phyloP scores from a whole-genome alignment of 2,797 vertebrate genomes.

The Myotis myotis region DNA sequence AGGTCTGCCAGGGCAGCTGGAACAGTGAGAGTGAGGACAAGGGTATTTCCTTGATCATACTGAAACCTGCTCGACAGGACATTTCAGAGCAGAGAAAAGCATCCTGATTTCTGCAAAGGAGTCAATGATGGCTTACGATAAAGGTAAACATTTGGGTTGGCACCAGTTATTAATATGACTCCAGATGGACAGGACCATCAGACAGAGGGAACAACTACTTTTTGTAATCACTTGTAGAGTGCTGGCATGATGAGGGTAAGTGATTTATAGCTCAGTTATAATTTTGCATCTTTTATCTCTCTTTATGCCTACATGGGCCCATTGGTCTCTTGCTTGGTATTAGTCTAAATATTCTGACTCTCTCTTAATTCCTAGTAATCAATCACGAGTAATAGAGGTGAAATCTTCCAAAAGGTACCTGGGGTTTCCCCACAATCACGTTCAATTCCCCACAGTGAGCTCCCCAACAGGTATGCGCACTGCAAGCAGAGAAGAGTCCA shows the following conservation, averaged over 20 bases:
- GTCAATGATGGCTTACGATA: conserved; percentile 20
- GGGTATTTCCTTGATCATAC: conserved; percentile 64
- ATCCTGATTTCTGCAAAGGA: conserved; percentile 53
- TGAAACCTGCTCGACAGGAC: conserved; percentile 43
- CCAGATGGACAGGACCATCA: neutral
- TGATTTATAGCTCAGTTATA: neutral
- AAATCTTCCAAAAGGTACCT: neutral
- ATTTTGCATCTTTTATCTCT: neutral
- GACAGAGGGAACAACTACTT: neutral
- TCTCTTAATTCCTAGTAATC: neutral
- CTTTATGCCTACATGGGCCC: neutral
- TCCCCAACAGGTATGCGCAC: neutral
- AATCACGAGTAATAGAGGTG: neutral
- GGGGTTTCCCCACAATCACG: neutral
- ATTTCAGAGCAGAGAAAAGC: conserved; percentile 27
- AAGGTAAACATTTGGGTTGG: conserved; percentile 67
- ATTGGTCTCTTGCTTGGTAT: neutral
- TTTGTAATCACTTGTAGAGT: neutral
- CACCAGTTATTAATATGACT: conserved; percentile 7
- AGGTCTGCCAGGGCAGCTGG: neutral
- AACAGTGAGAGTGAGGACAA: neutral
- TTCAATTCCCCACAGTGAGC: neutral
- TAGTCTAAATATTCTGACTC: neutral
- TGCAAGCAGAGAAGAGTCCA: neutral
- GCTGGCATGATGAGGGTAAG: neutral